A percentile compares a stretch with the other conserved stretches of the same genome.
Conservation (phyloP, 2,113 vertebrate genomes). For the Podiceps cristatus region DNA sequence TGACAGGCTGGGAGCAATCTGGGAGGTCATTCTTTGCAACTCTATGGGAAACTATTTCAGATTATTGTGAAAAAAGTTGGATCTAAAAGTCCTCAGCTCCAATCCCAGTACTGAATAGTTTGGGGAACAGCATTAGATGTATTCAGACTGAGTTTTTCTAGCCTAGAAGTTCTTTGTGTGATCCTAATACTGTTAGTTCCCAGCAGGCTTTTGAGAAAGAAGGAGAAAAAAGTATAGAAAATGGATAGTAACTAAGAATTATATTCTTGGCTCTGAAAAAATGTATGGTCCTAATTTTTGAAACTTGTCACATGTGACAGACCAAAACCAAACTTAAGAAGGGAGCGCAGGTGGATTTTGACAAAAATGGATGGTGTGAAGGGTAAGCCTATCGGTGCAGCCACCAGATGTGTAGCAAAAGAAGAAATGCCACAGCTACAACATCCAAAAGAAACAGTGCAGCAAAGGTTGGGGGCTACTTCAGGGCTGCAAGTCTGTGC, state of each 20-base stretch:
- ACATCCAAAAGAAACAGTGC: neutral
- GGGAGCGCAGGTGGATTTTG: neutral
- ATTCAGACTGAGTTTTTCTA: neutral
- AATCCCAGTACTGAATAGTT: neutral
- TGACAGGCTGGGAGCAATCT: neutral
- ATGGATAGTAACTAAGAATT: neutral
- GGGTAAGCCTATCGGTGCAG: neutral
- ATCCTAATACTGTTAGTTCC: neutral
- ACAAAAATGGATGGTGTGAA: neutral
- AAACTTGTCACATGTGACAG: rapidly evolving
- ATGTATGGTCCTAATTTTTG: neutral
- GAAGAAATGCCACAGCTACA: neutral
- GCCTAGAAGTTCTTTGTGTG: neutral
- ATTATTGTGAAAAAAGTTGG: neutral
- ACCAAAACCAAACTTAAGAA: neutral
- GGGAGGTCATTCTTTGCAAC: neutral
- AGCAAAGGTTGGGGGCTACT: neutral
- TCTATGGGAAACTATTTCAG: neutral
- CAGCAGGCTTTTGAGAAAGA: neutral
- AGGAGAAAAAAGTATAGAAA: neutral
- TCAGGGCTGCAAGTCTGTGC: too few species aligned
- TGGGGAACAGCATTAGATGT: rapidly evolving
- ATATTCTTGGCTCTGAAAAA: neutral
- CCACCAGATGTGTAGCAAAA: neutral
- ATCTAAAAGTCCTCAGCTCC: neutral